These are phyloP conservation scores for Trogon melanurus DNA, from an alignment of 2,113 vertebrate genomes.

Conservation along the genomic window DNA sequence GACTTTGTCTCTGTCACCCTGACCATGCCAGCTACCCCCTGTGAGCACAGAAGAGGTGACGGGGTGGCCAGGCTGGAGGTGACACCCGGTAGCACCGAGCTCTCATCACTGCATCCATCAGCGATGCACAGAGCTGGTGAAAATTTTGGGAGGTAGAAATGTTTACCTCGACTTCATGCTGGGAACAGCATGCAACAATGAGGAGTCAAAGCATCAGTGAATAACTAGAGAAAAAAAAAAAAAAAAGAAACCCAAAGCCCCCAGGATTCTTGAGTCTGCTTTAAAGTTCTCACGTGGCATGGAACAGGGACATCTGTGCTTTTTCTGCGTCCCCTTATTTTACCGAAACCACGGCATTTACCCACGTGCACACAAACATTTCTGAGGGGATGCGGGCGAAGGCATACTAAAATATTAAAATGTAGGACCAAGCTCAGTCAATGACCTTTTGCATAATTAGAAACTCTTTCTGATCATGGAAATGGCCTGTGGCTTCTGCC, in stretches of 20 bases:
- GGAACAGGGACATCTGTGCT: background rate
- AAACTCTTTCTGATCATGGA: constrained; percentile 13
- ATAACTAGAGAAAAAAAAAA: background rate
- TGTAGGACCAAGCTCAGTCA: background rate
- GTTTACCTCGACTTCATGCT: background rate
- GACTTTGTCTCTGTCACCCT: background rate
- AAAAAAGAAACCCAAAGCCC: background rate
- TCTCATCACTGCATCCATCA: background rate
- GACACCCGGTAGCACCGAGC: background rate
- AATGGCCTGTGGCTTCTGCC: background rate
- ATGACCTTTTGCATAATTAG: constrained; percentile 52
- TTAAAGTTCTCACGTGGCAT: background rate
- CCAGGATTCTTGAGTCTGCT: background rate
- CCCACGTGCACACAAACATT: background rate
- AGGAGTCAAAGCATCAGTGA: background rate
- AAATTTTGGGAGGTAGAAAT: background rate
- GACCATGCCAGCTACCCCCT: background rate
- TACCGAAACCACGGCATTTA: background rate
- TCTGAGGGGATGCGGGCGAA: background rate
- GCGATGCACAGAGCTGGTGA: fast-evolving
- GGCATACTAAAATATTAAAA: constrained; percentile 4
- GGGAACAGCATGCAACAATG: background rate
- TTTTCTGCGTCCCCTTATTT: background rate
- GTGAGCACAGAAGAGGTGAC: background rate
- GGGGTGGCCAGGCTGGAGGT: background rate